Evolutionary conservation across 2,888 invertebrate genomes (phyloP), one percentile per base, ranked within the genome.

Genomic region (Drosophila aldrichi): DNA sequence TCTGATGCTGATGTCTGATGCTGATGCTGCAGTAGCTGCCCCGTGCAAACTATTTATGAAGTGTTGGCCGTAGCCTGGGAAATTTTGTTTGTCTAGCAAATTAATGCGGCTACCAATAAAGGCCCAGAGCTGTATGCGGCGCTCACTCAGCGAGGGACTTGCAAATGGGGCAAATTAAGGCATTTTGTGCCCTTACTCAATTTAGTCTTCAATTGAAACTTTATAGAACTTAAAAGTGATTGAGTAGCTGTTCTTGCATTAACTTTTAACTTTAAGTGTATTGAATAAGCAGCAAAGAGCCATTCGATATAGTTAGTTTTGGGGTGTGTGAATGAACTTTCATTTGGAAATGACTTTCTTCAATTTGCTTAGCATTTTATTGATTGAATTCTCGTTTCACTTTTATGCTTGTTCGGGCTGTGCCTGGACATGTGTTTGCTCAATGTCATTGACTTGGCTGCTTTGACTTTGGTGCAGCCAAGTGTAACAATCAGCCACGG

Each of bases 381-480:
- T 66, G 66, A 66, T 66, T 67, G n/a, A 40, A 55, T 34, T 66
- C 52, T 18, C n/a, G 55, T 48, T 46, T 40, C 46, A 56, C 22
- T 54, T 74, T 72, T 44, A 22, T 14, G 16, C 66, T 54, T 41
- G 63, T 65, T 55, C 44, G 51, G 14, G 32, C 22, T 59, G 29
- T 12, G 3, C 3, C 52, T 51, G 55, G 52, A 40, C 82, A 51
- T 69, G 68, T 85, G 70, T 65, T 79, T 73, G 56, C 48, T 65
- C 62, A 67, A 84, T 71, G 84, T 89, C 84, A 89, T 87, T 88
- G 86, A 89, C 86, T 87, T 87, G 72, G 52, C 71, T 70, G 74
- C 86, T 87, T 74, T 87, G 90, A 89, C 90, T 89, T 85, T 79
- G 75, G 86, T 72, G 79, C 86, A 85, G 62, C 88, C 72, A 70